Evolutionary conservation across 1,140 invertebrate species (phyloP).

Genomic region (Trichogramma pretiosum): DNA sequence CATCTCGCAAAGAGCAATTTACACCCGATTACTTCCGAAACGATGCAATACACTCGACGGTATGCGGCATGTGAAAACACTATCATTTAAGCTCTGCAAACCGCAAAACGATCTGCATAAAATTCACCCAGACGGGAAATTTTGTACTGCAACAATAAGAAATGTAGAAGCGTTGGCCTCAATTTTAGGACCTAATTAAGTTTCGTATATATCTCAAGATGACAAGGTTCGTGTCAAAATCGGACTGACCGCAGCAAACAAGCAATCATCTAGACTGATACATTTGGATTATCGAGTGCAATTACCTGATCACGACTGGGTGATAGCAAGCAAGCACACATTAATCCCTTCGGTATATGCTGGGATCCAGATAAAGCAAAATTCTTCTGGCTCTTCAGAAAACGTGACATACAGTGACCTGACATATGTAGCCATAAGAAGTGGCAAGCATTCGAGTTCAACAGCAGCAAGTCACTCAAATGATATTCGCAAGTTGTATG

Average conservation of each 20-base stretch:
- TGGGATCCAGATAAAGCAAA: slow-evolving; percentile 23
- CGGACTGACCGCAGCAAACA: slow-evolving; percentile 38
- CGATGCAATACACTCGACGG: slow-evolving; percentile 11
- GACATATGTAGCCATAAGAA: slow-evolving; percentile 38
- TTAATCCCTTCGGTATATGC: slow-evolving; percentile 35
- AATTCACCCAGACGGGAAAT: slow-evolving; percentile 9
- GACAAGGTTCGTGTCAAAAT: slow-evolving; percentile 38
- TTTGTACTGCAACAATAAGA: slow-evolving; percentile 11
- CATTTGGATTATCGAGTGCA: background rate
- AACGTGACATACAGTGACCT: slow-evolving; percentile 35
- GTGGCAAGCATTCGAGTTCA: slow-evolving; percentile 17
- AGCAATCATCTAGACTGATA: slow-evolving; percentile 24
- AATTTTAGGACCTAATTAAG: slow-evolving; percentile 11
- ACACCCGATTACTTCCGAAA: slow-evolving; percentile 15
- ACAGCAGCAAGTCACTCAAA: slow-evolving; percentile 2
- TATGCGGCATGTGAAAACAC: background rate
- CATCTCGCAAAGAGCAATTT: slow-evolving; percentile 2
- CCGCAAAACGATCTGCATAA: background rate
- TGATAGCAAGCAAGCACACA: slow-evolving; percentile 31
- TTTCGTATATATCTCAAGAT: slow-evolving; percentile 15
- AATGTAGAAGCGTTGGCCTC: slow-evolving; percentile 11
- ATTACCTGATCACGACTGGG: slow-evolving; percentile 21
- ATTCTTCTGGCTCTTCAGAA: slow-evolving; percentile 27
- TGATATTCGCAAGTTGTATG: slow-evolving; percentile 22
- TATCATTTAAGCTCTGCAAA: slow-evolving; percentile 12